Conservation (phyloP, 1,140 invertebrate genomes). For the Diachasmimorpha longicaudata region DNA sequence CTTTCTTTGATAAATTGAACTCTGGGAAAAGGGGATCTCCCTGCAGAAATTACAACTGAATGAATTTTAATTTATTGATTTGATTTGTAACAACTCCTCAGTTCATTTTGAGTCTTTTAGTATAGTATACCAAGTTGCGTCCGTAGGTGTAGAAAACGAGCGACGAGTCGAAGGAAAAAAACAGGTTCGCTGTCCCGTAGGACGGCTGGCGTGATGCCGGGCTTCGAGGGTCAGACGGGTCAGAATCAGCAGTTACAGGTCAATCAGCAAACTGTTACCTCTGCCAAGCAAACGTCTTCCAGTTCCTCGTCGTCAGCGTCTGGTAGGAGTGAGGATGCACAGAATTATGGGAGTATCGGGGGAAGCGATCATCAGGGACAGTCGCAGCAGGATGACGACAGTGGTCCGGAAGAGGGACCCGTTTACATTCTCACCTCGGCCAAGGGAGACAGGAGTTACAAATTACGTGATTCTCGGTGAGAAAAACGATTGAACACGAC, state of each 20-base stretch:
- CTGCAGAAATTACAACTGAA: no score
- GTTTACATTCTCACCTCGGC: slow-evolving; percentile 61
- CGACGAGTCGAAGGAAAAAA: slow-evolving; percentile 59
- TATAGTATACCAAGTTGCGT: slow-evolving; percentile 50
- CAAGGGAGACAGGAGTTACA: slow-evolving; percentile 60
- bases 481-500: not conserved
- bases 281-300: slow-evolving; percentile 47
- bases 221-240: slow-evolving; percentile 42
- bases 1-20: no score
- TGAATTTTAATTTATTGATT: not conserved
- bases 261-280: slow-evolving; percentile 24
- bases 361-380: slow-evolving; percentile 57
- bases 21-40: no score
- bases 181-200: slow-evolving; percentile 56
- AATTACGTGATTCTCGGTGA: slow-evolving; percentile 58
- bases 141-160: slow-evolving; percentile 57
- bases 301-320: slow-evolving; percentile 58
- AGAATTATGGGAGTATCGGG: slow-evolving; percentile 51
- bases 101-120: slow-evolving; percentile 19
- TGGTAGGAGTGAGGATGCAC: slow-evolving; percentile 55
- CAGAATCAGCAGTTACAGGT: not conserved
- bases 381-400: slow-evolving; percentile 56
- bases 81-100: not conserved
- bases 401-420: slow-evolving; percentile 58
- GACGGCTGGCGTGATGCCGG: slow-evolving; percentile 54